A percentile compares a stretch with the other conserved stretches of the same genome.
Conservation (phyloP, 2,113 vertebrate species). For the Axis porcinus region DNA sequence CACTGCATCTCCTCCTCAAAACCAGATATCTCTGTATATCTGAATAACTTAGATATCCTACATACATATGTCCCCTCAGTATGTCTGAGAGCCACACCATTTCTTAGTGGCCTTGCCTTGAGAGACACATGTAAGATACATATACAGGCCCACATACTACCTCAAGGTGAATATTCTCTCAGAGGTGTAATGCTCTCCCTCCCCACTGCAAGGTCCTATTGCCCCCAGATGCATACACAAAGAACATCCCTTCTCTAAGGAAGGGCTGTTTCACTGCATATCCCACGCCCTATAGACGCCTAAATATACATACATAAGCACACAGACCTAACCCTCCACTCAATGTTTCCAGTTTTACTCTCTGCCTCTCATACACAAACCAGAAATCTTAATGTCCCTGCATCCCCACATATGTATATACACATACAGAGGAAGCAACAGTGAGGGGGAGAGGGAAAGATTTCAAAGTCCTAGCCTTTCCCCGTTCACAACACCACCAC, state of each 20-base stretch:
- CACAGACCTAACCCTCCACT: neutral
- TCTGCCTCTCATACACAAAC: neutral
- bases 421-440: neutral
- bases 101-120: neutral
- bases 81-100: neutral
- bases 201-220: neutral
- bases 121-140: neutral
- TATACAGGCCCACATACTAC: neutral
- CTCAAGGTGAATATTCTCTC: neutral
- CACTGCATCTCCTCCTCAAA: neutral
- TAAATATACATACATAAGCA: neutral
- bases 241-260: neutral
- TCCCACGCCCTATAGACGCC: neutral
- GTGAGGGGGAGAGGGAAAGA: neutral
- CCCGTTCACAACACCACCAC: neutral
- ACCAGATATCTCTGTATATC: neutral
- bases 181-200: neutral
- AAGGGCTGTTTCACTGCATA: neutral
- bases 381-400: neutral
- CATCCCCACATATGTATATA: neutral
- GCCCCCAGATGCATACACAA: neutral
- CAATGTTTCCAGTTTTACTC: conserved; percentile 15
- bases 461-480: neutral
- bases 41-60: neutral
- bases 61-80: neutral